Conservation (phyloP, 2,888 invertebrate genomes). For the Notodonta dromedarius region DNA sequence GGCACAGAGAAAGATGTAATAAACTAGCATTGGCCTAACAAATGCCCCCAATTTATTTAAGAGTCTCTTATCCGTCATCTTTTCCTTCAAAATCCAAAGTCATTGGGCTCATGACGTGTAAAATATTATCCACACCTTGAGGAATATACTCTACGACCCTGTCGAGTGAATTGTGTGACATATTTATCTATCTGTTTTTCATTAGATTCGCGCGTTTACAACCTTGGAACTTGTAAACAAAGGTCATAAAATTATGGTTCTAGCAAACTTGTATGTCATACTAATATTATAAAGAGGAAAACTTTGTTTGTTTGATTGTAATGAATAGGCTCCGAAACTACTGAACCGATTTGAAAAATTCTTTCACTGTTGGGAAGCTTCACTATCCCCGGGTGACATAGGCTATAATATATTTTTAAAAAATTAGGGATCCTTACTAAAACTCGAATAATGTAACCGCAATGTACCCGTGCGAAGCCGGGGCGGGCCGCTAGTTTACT, state of each 20-base stretch:
- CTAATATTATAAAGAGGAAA: too few species aligned
- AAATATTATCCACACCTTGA: conserved; percentile 18
- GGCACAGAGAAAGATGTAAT: background rate
- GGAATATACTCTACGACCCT: conserved; percentile 15
- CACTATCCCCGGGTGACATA: too few species aligned
- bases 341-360: too few species aligned
- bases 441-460: too few species aligned
- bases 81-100: conserved; percentile 11
- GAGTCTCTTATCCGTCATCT: conserved; percentile 5
- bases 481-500: too few species aligned
- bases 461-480: too few species aligned
- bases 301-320: too few species aligned
- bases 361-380: too few species aligned
- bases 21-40: conserved; percentile 2
- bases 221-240: background rate
- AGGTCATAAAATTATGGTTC: background rate
- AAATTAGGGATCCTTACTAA: too few species aligned
- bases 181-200: conserved; percentile 8
- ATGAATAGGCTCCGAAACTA: too few species aligned
- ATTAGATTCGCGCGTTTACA: background rate
- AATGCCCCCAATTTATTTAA: conserved; percentile 8
- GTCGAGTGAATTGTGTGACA: conserved; percentile 16
- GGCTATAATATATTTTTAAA: too few species aligned
- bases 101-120: conserved; percentile 15
- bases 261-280: background rate